These are phyloP conservation scores for Punctoribates punctum DNA, from an alignment of 2,888 invertebrate genomes.

Conservation along the genomic window DNA sequence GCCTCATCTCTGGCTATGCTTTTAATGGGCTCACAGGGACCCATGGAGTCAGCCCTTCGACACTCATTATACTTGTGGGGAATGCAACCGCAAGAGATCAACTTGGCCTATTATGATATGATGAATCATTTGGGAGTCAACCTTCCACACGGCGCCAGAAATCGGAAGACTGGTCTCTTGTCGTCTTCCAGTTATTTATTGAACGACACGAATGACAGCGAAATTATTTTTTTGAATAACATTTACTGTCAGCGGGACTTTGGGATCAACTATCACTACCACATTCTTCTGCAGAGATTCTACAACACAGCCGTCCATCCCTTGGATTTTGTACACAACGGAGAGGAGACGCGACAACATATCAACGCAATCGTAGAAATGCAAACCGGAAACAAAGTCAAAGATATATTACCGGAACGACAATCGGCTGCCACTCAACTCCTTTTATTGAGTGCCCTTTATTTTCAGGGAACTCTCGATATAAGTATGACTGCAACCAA, in stretches of 20 bases:
- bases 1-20: slow-evolving; percentile 48
- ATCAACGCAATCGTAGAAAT: slow-evolving; percentile 48
- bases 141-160: slow-evolving; percentile 38
- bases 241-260: slow-evolving; percentile 49
- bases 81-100: slow-evolving; percentile 48
- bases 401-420: slow-evolving; percentile 44
- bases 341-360: slow-evolving; percentile 49
- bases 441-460: slow-evolving; percentile 47
- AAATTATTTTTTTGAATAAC: slow-evolving; percentile 46
- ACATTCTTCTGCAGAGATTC: slow-evolving; percentile 47
- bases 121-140: slow-evolving; percentile 48
- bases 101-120: slow-evolving; percentile 48
- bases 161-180: slow-evolving; percentile 22
- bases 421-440: slow-evolving; percentile 47
- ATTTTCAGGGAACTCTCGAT: slow-evolving; percentile 46
- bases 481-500: slow-evolving; percentile 33
- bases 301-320: slow-evolving; percentile 49
- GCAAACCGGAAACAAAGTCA: slow-evolving; percentile 45
- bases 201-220: slow-evolving; percentile 36
- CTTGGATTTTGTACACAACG: slow-evolving; percentile 48
- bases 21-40: slow-evolving; percentile 47
- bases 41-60: slow-evolving; percentile 45
- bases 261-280: slow-evolving; percentile 48
- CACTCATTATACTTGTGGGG: slow-evolving; percentile 49
- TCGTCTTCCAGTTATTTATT: neutral